Evolutionary conservation across 2,113 vertebrate species (phyloP).

Genomic region (Todiramphus saurophagus): DNA sequence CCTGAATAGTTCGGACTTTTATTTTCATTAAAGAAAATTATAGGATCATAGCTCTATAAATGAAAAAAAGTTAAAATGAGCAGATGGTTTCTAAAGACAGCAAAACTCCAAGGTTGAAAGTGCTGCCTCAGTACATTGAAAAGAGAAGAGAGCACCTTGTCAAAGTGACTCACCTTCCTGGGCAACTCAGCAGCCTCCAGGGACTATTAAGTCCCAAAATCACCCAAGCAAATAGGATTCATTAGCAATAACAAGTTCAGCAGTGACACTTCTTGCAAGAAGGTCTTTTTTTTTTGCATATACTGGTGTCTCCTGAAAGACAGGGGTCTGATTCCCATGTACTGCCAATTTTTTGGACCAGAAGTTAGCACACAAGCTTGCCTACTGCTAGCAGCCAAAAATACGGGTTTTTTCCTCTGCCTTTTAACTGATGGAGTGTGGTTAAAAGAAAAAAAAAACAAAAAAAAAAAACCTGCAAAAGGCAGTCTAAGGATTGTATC

Average conservation of each 20-base stretch:
- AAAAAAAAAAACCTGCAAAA: neutral
- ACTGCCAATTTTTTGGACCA: neutral
- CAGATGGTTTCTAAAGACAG: neutral
- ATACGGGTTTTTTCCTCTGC: neutral
- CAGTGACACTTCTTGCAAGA: neutral
- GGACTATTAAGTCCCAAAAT: neutral
- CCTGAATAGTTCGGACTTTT: neutral
- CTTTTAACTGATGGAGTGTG: neutral
- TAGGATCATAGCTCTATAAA: neutral
- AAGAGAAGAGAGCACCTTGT: neutral
- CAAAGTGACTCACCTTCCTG: neutral
- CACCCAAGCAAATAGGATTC: neutral
- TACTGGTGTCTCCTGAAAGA: neutral
- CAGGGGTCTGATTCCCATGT: rapidly evolving
- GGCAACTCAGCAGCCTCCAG: neutral
- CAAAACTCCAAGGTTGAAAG: neutral
- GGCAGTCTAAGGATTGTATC: neutral
- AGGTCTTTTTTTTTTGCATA: neutral
- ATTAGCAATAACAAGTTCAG: neutral
- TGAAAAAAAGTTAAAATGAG: neutral
- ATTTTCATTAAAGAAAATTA: neutral
- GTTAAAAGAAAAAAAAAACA: too few relatives aligned
- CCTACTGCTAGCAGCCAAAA: neutral
- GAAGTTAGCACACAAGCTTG: neutral
- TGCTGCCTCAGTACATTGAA: neutral